Evolutionary conservation across 2,797 vertebrate species (phyloP).

Genomic region (Neosalanx taihuensis): DNA sequence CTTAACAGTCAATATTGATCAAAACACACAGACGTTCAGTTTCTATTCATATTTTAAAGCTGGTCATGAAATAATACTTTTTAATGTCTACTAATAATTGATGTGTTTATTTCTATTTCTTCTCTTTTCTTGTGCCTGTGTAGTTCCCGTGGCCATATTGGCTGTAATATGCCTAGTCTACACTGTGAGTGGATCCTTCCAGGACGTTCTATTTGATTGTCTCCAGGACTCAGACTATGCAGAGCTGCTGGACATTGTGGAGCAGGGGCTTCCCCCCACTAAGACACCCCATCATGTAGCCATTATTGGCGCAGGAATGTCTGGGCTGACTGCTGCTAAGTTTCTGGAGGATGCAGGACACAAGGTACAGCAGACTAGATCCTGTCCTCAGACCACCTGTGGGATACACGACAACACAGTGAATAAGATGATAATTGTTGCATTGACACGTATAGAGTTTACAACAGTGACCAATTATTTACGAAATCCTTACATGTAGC

Average conservation of each 20-base stretch:
- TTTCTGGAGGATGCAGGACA: conserved; percentile 75
- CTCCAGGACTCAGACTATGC: conserved; percentile 77
- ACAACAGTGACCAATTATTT: no score
- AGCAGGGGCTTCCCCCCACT: conserved; percentile 71
- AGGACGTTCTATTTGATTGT: conserved; percentile 73
- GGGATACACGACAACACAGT: background rate
- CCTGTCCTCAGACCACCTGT: background rate
- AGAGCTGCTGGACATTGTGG: conserved; percentile 70
- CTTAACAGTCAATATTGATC: background rate
- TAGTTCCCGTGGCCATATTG: conserved; percentile 60
- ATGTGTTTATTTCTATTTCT: background rate
- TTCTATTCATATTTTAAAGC: no score
- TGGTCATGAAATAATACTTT: no score
- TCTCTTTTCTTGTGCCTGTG: background rate
- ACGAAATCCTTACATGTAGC: no score
- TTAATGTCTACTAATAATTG: background rate
- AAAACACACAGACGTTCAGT: background rate
- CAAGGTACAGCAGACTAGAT: conserved; percentile 57
- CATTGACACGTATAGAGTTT: background rate
- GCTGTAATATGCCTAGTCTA: conserved; percentile 50
- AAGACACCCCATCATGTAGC: conserved; percentile 61
- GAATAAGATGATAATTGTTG: background rate
- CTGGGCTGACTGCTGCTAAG: conserved; percentile 77
- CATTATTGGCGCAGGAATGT: conserved; percentile 71
- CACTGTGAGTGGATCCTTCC: conserved; percentile 45